Percentiles rank a stretch among this genome's conserved stretches.
Conservation (phyloP, 2,113 vertebrate genomes). For the Laterallus jamaicensis region DNA sequence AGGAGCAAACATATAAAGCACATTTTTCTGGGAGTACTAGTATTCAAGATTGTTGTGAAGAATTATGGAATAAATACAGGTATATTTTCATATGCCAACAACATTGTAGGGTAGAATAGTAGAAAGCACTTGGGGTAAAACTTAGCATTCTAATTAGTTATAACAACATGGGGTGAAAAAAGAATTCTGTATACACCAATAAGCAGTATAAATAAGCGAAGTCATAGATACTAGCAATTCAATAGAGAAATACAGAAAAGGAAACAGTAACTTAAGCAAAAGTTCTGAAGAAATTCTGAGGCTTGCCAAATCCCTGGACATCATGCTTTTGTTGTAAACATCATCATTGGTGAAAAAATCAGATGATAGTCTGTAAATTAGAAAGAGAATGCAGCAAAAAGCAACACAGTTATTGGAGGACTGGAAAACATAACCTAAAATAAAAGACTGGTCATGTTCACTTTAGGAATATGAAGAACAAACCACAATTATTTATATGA, state of each 20-base stretch:
- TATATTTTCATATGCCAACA: background rate
- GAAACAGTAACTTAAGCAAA: background rate
- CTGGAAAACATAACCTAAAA: background rate
- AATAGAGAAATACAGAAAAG: background rate
- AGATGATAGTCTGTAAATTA: background rate
- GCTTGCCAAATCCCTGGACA: background rate
- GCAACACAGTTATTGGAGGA: background rate
- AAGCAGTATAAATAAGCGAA: background rate
- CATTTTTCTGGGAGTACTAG: background rate
- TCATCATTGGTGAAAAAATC: background rate
- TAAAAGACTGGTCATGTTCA: background rate
- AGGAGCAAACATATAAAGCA: background rate
- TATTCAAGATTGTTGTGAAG: background rate
- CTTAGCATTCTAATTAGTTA: background rate
- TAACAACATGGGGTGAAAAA: background rate
- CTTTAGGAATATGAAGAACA: background rate
- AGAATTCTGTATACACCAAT: background rate
- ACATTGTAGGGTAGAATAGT: background rate
- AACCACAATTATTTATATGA: background rate
- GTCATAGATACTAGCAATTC: background rate
- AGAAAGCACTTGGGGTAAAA: background rate
- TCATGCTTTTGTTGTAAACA: background rate
- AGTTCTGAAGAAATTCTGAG: background rate
- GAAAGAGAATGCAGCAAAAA: background rate
- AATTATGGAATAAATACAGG: background rate